These are phyloP conservation scores for Lacerta bilineata DNA, from an alignment of 2,797 vertebrate species.

Conservation along the genomic window DNA sequence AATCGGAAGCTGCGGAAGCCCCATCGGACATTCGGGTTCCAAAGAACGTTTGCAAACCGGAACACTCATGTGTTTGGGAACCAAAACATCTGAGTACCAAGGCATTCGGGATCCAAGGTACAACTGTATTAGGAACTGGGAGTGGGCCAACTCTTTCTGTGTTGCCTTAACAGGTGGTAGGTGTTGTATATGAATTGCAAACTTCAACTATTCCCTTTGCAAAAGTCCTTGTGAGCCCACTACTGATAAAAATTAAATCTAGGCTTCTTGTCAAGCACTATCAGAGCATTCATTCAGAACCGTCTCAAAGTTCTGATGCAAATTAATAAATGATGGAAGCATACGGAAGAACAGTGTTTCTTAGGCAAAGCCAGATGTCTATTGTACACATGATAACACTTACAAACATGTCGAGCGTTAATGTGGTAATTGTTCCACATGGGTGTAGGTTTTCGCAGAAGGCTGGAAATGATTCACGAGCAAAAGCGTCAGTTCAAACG, in stretches of 20 bases:
- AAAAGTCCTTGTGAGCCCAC: constrained; percentile 1
- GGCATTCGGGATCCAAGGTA: too few species aligned
- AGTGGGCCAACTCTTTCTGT: not conserved
- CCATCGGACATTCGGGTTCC: too few species aligned
- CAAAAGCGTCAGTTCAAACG: not conserved
- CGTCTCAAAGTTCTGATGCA: not conserved
- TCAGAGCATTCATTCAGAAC: constrained; percentile 6
- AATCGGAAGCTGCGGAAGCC: too few species aligned
- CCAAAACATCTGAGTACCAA: too few species aligned
- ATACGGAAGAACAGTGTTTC: not conserved
- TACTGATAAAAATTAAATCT: not conserved
- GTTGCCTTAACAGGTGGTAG: constrained; percentile 10
- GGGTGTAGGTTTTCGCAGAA: not conserved
- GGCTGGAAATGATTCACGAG: not conserved
- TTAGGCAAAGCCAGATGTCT: not conserved
- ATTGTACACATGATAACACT: constrained; percentile 10
- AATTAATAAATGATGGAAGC: constrained; percentile 8
- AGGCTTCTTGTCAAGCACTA: constrained; percentile 5
- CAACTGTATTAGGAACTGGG: not conserved
- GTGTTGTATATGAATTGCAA: not conserved
- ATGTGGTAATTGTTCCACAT: constrained; percentile 6
- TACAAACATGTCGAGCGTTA: not conserved
- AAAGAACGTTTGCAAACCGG: too few species aligned
- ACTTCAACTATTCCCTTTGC: not conserved
- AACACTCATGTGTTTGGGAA: too few species aligned